Evolutionary conservation across 2,888 invertebrate genomes (phyloP).

Genomic region (Perithous albicinctus): DNA sequence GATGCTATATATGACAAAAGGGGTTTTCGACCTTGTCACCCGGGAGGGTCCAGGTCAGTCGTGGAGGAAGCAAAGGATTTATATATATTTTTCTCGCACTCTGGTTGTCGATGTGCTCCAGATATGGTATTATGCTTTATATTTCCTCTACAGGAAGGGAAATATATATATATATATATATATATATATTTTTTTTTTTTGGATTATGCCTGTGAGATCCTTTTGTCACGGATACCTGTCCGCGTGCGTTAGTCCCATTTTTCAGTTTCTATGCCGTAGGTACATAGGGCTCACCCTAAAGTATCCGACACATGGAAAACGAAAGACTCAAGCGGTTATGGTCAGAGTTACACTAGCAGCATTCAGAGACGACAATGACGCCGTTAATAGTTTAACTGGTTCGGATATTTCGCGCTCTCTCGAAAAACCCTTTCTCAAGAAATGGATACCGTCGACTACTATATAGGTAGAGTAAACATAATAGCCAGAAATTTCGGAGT

Average conservation of each 20-base stretch:
- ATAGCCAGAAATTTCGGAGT: slow-evolving; percentile 20
- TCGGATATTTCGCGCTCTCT: slow-evolving; percentile 60
- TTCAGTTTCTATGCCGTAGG: slow-evolving; percentile 11
- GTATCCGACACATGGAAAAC: slow-evolving; percentile 12
- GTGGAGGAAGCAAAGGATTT: slow-evolving; percentile 30
- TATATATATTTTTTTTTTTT: no score
- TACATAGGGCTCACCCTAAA: background rate
- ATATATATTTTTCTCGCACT: background rate
- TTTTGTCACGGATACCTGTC: slow-evolving; percentile 66
- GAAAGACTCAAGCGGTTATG: slow-evolving; percentile 41
- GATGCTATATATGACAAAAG: slow-evolving; percentile 22
- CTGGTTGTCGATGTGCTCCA: slow-evolving; percentile 45
- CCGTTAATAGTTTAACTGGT: slow-evolving; percentile 72
- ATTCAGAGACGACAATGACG: slow-evolving; percentile 64
- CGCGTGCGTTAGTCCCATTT: slow-evolving; percentile 48
- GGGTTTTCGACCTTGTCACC: slow-evolving; percentile 56
- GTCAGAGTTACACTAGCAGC: slow-evolving; percentile 48
- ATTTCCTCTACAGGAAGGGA: background rate
- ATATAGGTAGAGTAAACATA: background rate
- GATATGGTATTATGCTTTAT: slow-evolving; percentile 53
- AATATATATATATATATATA: no score
- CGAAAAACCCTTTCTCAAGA: slow-evolving; percentile 62
- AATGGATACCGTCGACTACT: slow-evolving; percentile 61
- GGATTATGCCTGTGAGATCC: slow-evolving; percentile 25
- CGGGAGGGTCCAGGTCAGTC: slow-evolving; percentile 36